Percentiles rank a stretch among this genome's conserved stretches.
These are phyloP conservation scores for Anseranas semipalmata DNA, from an alignment of 2,113 vertebrate genomes.

Conservation along the genomic window DNA sequence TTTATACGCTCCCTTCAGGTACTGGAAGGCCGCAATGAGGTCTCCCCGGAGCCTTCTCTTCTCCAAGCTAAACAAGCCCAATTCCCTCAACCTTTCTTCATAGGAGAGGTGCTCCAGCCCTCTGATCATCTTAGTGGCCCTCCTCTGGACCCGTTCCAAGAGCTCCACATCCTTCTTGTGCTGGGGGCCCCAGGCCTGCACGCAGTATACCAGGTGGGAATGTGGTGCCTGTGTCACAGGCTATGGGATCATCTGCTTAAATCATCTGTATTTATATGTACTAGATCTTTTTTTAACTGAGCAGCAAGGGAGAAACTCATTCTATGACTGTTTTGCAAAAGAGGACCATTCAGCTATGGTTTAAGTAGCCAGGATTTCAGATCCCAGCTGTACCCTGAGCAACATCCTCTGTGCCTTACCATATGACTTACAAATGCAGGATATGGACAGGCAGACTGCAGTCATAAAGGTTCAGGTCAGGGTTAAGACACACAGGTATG, in stretches of 20 bases:
- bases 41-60: too few species aligned
- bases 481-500: neutral
- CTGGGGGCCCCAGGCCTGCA: too few species aligned
- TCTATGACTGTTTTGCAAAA: neutral
- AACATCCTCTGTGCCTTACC: neutral
- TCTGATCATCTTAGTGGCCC: too few species aligned
- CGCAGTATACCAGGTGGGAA: too few species aligned
- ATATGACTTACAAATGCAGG: neutral
- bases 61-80: too few species aligned
- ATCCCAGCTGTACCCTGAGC: neutral
- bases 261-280: neutral
- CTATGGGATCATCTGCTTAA: neutral
- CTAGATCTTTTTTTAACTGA: neutral
- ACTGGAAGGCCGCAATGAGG: too few species aligned
- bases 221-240: neutral
- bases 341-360: neutral
- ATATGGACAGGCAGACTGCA: neutral
- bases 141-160: too few species aligned
- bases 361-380: neutral
- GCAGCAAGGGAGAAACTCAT: neutral
- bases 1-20: too few species aligned
- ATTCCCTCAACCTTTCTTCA: too few species aligned
- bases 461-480: neutral
- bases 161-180: too few species aligned
- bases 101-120: too few species aligned